Percentiles rank a stretch among this genome's conserved stretches.
Conservation (phyloP, 2,888 invertebrate genomes). For the Pterostichus madidus region DNA sequence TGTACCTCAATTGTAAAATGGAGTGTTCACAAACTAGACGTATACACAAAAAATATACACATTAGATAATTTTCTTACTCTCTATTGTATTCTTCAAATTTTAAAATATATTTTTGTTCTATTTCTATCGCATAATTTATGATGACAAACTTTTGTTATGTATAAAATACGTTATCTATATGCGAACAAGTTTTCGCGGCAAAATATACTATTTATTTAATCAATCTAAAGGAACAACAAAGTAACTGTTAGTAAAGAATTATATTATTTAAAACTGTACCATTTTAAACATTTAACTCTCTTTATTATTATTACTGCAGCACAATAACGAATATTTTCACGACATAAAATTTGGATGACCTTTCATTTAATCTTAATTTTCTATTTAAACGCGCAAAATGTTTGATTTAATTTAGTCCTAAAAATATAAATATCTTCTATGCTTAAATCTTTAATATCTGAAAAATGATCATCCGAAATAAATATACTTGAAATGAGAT, state of each 20-base stretch:
- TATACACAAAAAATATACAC: slow-evolving; percentile 48
- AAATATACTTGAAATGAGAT: slow-evolving; percentile 1
- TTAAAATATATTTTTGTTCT: slow-evolving; percentile 57
- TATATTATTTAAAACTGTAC: not conserved
- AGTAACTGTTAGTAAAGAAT: slow-evolving; percentile 11
- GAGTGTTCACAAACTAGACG: slow-evolving; percentile 54
- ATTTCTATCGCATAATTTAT: slow-evolving; percentile 29
- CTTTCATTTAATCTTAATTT: not conserved
- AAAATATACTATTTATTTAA: slow-evolving; percentile 38
- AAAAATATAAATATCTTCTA: slow-evolving; percentile 24
- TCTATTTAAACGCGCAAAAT: slow-evolving; percentile 25
- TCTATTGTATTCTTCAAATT: slow-evolving; percentile 35
- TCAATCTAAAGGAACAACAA: slow-evolving; percentile 36
- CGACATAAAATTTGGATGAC: slow-evolving; percentile 29
- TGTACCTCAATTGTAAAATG: slow-evolving; percentile 30
- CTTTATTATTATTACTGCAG: slow-evolving; percentile 9
- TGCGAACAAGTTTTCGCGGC: slow-evolving; percentile 18
- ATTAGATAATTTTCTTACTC: slow-evolving; percentile 24
- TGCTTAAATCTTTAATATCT: not conserved
- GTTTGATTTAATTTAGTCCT: not conserved
- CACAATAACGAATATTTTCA: slow-evolving; percentile 23
- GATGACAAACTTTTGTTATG: slow-evolving; percentile 1
- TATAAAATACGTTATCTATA: slow-evolving; percentile 41
- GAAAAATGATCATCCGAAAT: slow-evolving; percentile 14
- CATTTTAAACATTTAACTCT: slow-evolving; percentile 17